phyloP scores from a whole-genome alignment of 2,797 vertebrate species.

The Enteromius radiatus region DNA sequence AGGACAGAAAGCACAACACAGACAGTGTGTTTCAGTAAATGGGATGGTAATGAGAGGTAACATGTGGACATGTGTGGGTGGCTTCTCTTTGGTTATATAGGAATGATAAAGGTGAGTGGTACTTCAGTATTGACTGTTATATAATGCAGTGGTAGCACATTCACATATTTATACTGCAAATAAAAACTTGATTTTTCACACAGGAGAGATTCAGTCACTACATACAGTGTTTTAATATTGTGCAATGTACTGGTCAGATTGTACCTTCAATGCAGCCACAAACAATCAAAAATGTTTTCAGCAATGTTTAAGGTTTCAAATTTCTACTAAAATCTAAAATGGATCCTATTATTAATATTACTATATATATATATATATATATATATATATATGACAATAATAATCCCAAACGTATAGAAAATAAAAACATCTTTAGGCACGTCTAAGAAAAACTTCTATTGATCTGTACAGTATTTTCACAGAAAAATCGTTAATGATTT shows the following conservation, averaged over 20 bases:
- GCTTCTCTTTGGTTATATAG: slow-evolving; percentile 3
- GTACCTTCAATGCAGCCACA: not conserved
- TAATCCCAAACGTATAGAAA: not conserved
- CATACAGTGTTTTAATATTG: slow-evolving; percentile 14
- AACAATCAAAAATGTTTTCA: not conserved
- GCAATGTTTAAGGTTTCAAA: not conserved
- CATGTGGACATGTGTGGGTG: slow-evolving; percentile 6
- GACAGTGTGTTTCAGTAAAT: not conserved
- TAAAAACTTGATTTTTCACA: not conserved
- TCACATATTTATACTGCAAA: slow-evolving; percentile 6
- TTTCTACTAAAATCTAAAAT: not conserved
- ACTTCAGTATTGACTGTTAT: slow-evolving; percentile 7
- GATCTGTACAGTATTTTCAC: slow-evolving; percentile 15
- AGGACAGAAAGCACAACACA: not conserved
- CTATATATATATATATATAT: no score
- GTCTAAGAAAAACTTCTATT: not conserved
- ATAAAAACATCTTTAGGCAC: not conserved
- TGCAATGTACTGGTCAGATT: slow-evolving; percentile 22
- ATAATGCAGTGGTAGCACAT: slow-evolving; percentile 12
- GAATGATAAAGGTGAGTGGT: slow-evolving; percentile 7
- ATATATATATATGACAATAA: not conserved
- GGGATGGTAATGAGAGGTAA: not conserved
- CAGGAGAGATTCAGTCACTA: not conserved
- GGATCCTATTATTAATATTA: not conserved
- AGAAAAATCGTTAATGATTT: slow-evolving; percentile 6